phyloP scores from a whole-genome alignment of 2,113 vertebrate species.

The Brevimyrus niger region DNA sequence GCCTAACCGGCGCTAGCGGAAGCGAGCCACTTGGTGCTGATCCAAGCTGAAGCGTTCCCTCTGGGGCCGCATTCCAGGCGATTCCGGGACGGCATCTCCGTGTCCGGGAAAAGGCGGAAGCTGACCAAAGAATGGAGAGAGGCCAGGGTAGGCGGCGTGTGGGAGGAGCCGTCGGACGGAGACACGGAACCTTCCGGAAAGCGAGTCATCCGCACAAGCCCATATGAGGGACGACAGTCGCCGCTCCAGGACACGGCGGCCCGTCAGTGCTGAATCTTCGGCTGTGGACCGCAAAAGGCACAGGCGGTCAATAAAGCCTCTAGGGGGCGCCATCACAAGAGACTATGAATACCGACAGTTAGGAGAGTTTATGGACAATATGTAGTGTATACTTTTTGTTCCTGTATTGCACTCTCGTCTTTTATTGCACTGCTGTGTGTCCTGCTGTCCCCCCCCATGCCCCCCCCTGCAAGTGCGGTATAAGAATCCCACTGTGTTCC shows the following conservation, averaged over 20 bases:
- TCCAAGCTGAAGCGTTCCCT: background rate
- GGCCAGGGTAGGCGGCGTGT: constrained; percentile 23
- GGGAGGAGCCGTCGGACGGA: constrained; percentile 26
- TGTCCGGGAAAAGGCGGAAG: background rate
- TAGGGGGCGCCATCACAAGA: background rate
- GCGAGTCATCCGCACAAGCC: background rate
- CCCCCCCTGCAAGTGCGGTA: background rate
- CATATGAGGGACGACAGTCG: background rate
- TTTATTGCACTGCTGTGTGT: background rate
- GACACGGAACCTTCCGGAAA: background rate
- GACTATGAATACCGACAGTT: background rate
- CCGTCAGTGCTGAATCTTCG: constrained; percentile 56
- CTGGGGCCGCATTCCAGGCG: background rate
- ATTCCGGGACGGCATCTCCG: background rate
- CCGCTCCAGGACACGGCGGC: background rate
- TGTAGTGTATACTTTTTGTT: background rate
- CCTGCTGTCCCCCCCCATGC: background rate
- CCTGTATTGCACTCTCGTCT: background rate
- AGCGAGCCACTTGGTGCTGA: background rate
- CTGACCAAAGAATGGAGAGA: background rate
- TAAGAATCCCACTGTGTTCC: background rate
- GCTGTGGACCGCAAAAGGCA: constrained; percentile 34
- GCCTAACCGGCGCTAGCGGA: background rate
- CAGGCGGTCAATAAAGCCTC: background rate
- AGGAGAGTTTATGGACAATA: background rate